Percentiles rank a stretch among this genome's conserved stretches.
phyloP scores from a whole-genome alignment of 2,888 invertebrate species.

The Stegophylla sp. region DNA sequence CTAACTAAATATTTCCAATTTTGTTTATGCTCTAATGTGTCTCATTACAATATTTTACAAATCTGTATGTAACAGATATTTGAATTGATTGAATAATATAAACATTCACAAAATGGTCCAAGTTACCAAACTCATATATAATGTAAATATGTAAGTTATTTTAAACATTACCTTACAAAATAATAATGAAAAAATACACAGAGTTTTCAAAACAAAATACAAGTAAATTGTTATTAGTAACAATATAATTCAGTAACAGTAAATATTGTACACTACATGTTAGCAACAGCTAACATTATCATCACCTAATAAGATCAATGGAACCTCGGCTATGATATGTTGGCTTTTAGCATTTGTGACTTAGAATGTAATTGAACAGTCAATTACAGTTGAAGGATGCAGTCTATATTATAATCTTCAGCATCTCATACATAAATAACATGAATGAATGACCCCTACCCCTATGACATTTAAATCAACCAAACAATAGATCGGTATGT shows the following conservation, averaged over 20 bases:
- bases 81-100: no score
- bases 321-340: neutral
- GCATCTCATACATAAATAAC: slow-evolving; percentile 36
- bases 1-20: no score
- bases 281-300: slow-evolving; percentile 17
- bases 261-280: neutral
- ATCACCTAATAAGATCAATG: slow-evolving; percentile 24
- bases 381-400: slow-evolving; percentile 56
- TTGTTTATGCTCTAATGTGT: no score
- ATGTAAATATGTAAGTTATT: no score
- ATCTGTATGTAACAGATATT: no score
- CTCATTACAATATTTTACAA: no score
- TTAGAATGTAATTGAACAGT: slow-evolving; percentile 32
- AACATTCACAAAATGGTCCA: no score
- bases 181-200: no score
- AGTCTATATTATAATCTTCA: slow-evolving; percentile 36
- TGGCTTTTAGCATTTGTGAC: slow-evolving; percentile 21
- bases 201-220: neutral
- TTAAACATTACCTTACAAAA: neutral
- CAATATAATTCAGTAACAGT: neutral
- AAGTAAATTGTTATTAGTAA: neutral
- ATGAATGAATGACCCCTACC: slow-evolving; percentile 49
- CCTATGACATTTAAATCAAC: slow-evolving; percentile 47
- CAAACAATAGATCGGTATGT: slow-evolving; percentile 16
- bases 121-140: no score